Evolutionary conservation across 2,113 vertebrate genomes (phyloP).

Genomic region (Xenopus borealis): DNA sequence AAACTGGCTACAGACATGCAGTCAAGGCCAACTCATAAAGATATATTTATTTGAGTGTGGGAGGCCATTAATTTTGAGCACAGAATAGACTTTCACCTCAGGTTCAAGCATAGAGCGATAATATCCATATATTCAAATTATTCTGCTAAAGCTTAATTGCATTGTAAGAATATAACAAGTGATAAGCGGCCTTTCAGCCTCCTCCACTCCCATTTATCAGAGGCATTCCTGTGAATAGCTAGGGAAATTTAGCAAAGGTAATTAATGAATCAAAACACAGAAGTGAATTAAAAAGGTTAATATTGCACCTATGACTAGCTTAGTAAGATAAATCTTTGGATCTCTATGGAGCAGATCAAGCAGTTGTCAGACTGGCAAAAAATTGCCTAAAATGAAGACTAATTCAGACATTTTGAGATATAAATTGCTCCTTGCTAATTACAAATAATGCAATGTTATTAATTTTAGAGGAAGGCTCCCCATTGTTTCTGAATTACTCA

Average conservation of each 20-base stretch:
- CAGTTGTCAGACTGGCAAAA: not conserved
- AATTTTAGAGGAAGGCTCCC: too few relatives aligned
- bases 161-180: not conserved
- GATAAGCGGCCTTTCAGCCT: conserved; percentile 30
- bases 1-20: too few relatives aligned
- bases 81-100: too few relatives aligned
- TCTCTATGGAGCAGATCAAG: not conserved
- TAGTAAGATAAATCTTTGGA: conserved; percentile 44
- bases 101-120: not conserved
- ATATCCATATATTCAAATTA: conserved; percentile 40
- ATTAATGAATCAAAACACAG: conserved; percentile 61
- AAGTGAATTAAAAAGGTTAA: conserved; percentile 58
- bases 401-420: not conserved
- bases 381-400: not conserved
- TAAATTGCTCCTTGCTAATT: not conserved
- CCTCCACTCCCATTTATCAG: conserved; percentile 7
- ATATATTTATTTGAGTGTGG: not conserved
- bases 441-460: not conserved
- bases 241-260: conserved; percentile 53
- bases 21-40: conserved; percentile 20
- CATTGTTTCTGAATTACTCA: too few relatives aligned
- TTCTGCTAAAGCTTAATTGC: conserved; percentile 50
- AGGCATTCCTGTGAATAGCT: conserved; percentile 31
- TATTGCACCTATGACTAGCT: conserved; percentile 44
- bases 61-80: too few relatives aligned